Evolutionary conservation across 1,140 invertebrate species (phyloP).

Genomic region (Pachyrhynchus sulphureomaculatus): DNA sequence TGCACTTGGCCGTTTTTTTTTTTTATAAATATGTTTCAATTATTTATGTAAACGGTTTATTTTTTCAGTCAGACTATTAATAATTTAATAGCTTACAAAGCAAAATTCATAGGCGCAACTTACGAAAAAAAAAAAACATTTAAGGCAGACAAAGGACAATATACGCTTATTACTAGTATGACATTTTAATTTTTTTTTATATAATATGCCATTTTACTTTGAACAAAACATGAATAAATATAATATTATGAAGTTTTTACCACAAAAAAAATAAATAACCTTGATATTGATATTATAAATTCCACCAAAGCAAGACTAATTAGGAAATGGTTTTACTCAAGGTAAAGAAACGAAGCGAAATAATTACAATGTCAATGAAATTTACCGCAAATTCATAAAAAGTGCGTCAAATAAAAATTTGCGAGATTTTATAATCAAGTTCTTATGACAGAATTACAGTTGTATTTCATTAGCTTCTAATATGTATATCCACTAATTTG

Average conservation of each 20-base stretch:
- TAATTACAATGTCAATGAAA: conserved; percentile 31
- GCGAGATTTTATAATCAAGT: conserved; percentile 7
- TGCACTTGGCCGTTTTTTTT: no score
- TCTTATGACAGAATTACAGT: not conserved
- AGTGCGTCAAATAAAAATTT: conserved; percentile 6
- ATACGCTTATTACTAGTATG: not conserved
- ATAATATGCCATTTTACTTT: not conserved
- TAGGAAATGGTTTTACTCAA: conserved; percentile 33
- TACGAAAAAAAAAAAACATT: no score
- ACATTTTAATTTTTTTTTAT: not conserved
- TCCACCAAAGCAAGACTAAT: conserved; percentile 34
- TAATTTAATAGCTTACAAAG: no score
- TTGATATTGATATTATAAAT: conserved; percentile 36
- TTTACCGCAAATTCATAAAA: conserved; percentile 24
- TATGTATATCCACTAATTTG: no score
- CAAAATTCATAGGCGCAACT: no score
- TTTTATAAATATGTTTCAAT: no score
- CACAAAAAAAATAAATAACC: conserved; percentile 17
- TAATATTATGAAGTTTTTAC: not conserved
- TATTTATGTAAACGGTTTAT: no score
- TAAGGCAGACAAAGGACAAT: not conserved
- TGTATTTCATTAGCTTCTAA: no score
- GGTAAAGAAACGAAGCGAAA: conserved; percentile 16
- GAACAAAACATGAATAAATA: not conserved
- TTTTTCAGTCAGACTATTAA: no score